Percentiles rank a stretch among this genome's conserved stretches.
These are phyloP conservation scores for Drosophila sp. DNA, from an alignment of 1,140 invertebrate genomes.

Conservation along the genomic window DNA sequence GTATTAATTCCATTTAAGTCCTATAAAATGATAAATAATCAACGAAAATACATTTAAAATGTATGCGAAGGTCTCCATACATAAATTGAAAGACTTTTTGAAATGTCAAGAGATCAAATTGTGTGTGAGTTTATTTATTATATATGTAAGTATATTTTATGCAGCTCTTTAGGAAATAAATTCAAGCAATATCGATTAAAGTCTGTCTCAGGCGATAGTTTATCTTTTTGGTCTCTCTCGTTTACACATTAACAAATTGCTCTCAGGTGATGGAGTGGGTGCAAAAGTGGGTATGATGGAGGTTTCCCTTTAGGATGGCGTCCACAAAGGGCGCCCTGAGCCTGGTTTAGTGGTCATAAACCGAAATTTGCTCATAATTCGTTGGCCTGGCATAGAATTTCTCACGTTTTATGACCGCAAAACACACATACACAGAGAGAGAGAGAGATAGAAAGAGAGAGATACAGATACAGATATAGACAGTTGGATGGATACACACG, in stretches of 20 bases:
- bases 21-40: no score
- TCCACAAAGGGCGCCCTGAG: conserved; percentile 33
- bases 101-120: not conserved
- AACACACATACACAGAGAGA: conserved; percentile 24
- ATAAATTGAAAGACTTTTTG: no score
- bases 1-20: no score
- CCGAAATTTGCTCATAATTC: conserved; percentile 75
- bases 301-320: conserved; percentile 1
- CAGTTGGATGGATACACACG: conserved; percentile 12
- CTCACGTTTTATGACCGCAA: conserved; percentile 66
- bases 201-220: conserved; percentile 2
- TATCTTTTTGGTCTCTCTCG: conserved; percentile 28
- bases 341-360: conserved; percentile 76
- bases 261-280: conserved; percentile 22
- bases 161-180: not conserved
- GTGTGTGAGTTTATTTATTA: not conserved
- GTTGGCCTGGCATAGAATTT: conserved; percentile 60
- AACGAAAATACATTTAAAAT: no score
- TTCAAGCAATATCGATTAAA: conserved; percentile 4
- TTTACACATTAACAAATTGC: conserved; percentile 71
- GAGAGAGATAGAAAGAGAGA: not conserved
- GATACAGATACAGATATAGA: conserved; percentile 4
- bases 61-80: no score
- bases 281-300: not conserved
- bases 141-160: not conserved